Evolutionary conservation across 1,140 invertebrate species (phyloP).

Genomic region (Halictus rubicundus): DNA sequence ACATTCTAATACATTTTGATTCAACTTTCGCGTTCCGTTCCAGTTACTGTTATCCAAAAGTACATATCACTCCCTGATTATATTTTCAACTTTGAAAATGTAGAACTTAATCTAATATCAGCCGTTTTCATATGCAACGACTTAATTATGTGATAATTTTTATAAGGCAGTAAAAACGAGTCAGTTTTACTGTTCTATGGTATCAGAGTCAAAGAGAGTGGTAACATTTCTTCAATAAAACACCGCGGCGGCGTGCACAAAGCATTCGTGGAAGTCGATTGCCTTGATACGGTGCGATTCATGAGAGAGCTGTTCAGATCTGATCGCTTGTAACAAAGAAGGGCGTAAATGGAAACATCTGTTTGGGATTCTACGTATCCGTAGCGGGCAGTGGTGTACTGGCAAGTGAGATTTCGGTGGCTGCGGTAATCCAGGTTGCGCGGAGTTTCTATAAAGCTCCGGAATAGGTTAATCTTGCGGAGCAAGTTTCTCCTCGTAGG

Average conservation of each 20-base stretch:
- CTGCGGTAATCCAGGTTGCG: conserved; percentile 67
- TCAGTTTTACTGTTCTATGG: too few species aligned
- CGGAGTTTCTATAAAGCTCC: conserved; percentile 71
- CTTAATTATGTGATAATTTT: too few species aligned
- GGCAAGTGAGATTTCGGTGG: conserved; percentile 58
- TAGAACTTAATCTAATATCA: too few species aligned
- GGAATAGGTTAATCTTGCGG: conserved; percentile 74
- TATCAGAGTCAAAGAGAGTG: too few species aligned
- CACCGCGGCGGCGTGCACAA: not conserved
- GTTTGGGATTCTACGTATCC: conserved; percentile 72
- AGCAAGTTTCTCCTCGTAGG: conserved; percentile 67
- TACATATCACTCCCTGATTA: too few species aligned
- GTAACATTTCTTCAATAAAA: too few species aligned
- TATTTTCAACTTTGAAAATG: too few species aligned
- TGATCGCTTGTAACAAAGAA: conserved; percentile 12
- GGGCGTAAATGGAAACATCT: conserved; percentile 71
- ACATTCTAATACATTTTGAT: too few species aligned
- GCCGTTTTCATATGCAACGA: too few species aligned
- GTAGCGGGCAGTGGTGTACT: conserved; percentile 52
- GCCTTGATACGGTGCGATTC: not conserved
- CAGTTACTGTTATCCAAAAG: too few species aligned
- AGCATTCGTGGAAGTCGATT: not conserved
- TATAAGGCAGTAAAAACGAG: too few species aligned
- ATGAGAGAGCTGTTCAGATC: not conserved
- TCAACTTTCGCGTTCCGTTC: too few species aligned